Conservation (phyloP, 2,888 invertebrate genomes). For the Noctua pronuba region DNA sequence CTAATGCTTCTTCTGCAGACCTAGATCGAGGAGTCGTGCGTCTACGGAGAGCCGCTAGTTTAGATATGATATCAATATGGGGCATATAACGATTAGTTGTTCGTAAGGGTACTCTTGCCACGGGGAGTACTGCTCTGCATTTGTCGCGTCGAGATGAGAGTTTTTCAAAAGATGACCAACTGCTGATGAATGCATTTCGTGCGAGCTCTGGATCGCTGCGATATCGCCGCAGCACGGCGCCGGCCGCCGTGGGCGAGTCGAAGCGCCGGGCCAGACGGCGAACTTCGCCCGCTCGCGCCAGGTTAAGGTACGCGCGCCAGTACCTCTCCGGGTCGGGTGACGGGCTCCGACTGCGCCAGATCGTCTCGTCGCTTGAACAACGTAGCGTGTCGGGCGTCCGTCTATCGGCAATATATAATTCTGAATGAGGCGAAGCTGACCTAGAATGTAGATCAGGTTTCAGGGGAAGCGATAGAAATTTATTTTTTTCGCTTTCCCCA, state of each 20-base stretch:
- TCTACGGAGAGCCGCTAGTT: slow-evolving; percentile 92
- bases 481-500: slow-evolving; percentile 92
- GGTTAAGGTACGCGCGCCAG: slow-evolving; percentile 92
- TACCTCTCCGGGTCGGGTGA: slow-evolving; percentile 94
- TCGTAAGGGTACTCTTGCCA: slow-evolving; percentile 91
- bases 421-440: slow-evolving; percentile 90
- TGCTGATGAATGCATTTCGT: slow-evolving; percentile 89
- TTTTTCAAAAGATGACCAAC: slow-evolving; percentile 87
- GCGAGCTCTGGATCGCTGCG: slow-evolving; percentile 95
- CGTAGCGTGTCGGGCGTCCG: slow-evolving; percentile 89
- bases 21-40: slow-evolving; percentile 87
- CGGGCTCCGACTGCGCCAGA: slow-evolving; percentile 93
- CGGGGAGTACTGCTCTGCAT: slow-evolving; percentile 90
- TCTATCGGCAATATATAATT: slow-evolving; percentile 85
- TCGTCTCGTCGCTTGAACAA: slow-evolving; percentile 92
- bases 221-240: slow-evolving; percentile 90
- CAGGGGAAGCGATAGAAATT: slow-evolving; percentile 89
- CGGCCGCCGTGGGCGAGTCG: slow-evolving; percentile 92
- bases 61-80: slow-evolving; percentile 97
- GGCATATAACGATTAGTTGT: slow-evolving; percentile 95
- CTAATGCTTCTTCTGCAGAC: slow-evolving; percentile 86
- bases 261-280: slow-evolving; percentile 94
- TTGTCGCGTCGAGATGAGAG: slow-evolving; percentile 75
- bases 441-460: slow-evolving; percentile 85
- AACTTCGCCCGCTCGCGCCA: slow-evolving; percentile 94